Percentiles rank a stretch among this genome's conserved stretches.
These are phyloP conservation scores for Hipposideros armiger DNA, from an alignment of 2,113 vertebrate genomes.

Conservation along the genomic window DNA sequence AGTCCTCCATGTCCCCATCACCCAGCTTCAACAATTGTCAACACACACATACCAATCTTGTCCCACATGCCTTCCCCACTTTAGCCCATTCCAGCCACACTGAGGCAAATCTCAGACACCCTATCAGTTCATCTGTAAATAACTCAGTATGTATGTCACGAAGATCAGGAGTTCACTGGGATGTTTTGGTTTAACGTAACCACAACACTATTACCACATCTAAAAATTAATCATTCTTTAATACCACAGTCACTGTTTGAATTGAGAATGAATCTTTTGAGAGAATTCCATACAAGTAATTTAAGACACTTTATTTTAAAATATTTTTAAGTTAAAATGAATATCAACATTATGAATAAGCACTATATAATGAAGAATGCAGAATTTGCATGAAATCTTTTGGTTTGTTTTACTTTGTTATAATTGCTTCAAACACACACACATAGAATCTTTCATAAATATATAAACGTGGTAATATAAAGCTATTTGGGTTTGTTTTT, in stretches of 20 bases:
- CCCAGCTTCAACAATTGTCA: background rate
- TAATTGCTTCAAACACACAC: background rate
- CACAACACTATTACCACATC: background rate
- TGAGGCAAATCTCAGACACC: background rate
- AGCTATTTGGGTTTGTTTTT: background rate
- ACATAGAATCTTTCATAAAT: background rate
- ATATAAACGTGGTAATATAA: background rate
- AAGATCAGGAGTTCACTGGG: background rate
- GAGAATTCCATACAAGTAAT: background rate
- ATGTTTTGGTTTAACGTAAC: background rate
- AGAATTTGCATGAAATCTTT: background rate
- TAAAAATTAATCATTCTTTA: background rate
- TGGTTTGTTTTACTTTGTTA: background rate
- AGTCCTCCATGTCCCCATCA: background rate
- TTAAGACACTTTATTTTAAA: constrained; percentile 8
- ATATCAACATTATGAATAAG: background rate
- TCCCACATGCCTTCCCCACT: background rate
- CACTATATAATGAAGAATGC: background rate
- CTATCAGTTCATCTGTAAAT: background rate
- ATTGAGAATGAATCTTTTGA: background rate
- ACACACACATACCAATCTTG: background rate
- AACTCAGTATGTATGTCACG: background rate
- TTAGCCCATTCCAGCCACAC: background rate
- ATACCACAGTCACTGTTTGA: background rate
- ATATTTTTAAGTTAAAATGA: background rate